phyloP scores from a whole-genome alignment of 2,113 vertebrate species.

The Nesogale talazaci region DNA sequence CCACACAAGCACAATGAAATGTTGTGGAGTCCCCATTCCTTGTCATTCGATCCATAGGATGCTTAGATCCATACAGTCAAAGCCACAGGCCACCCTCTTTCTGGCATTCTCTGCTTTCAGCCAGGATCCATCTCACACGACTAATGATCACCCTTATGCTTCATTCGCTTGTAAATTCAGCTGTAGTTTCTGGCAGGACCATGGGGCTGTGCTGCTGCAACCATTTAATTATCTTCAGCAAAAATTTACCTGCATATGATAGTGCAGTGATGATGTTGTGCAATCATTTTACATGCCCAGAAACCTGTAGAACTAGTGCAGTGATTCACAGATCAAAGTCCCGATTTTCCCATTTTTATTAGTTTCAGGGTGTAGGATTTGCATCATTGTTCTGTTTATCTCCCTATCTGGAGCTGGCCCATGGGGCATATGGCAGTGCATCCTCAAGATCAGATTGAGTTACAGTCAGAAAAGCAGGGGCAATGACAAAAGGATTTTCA shows the following conservation, averaged over 20 bases:
- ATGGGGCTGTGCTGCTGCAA: too few relatives aligned
- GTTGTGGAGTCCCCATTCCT: neutral
- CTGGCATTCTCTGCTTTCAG: too few relatives aligned
- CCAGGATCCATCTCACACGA: too few relatives aligned
- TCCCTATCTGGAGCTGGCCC: neutral
- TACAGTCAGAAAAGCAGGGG: neutral
- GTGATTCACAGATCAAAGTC: conserved; percentile 2
- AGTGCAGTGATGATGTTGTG: neutral
- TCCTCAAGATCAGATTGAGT: neutral
- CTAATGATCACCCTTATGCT: too few relatives aligned
- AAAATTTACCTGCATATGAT: too few relatives aligned
- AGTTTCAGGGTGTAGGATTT: neutral
- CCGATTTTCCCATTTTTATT: neutral
- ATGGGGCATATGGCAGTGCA: neutral
- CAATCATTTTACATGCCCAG: conserved; percentile 1
- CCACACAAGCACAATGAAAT: neutral
- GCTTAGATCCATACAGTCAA: too few relatives aligned
- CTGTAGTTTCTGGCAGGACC: too few relatives aligned
- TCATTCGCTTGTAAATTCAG: too few relatives aligned
- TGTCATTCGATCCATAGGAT: neutral
- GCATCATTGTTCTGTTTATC: neutral
- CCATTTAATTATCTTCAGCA: too few relatives aligned
- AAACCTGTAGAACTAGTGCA: neutral
- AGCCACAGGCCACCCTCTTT: too few relatives aligned
- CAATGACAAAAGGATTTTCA: neutral